Base-by-base conservation (phyloP, 2,888 invertebrate species). In the Tanypteryx hageni region DNA sequence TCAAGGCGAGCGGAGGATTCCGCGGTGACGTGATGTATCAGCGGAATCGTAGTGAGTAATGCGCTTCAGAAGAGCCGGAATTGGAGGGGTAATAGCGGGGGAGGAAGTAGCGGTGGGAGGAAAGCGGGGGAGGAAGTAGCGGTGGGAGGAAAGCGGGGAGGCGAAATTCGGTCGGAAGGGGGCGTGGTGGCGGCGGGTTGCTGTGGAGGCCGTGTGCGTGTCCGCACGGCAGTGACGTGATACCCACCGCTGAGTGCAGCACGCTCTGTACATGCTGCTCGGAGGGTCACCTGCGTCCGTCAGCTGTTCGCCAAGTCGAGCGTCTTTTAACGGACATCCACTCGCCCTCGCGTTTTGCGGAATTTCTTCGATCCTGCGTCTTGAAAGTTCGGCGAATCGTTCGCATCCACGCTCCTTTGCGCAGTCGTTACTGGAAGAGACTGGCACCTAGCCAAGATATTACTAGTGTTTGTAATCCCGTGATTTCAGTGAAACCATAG, bases 181-280 rank as follows among this genome's bases (percentile, higher is more conserved):
- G 76, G 76, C 76, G 76, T 76, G 76, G 76, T 76, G 13, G 18
- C 13, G 11, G n/a, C 5, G 18, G 68, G 68, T 22, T 68, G 27
- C 27, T 22, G 76, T 27, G 22, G 76, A 76, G 68, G 18, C 18
- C 68, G 68, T 18, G 76, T 76, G 76, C 76, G 76, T 76, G 76
- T 76, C 76, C 27, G 76, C 76, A 76, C 76, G 76, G 22, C 76
- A 76, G 76, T 27, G 76, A 76, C 76, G 76, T 22, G 76, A 76
- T 76, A 76, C 76, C 76, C 76, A 27, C 9, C 76, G 76, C 13
- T 7, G 76, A 76, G 76, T 76, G 76, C 22, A 27, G 76, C 76
- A 22, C 76, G 22, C n/a, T 64, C 76, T 76, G 13, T 22, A 76
- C 22, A 13, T 76, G 76, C 22, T 22, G 76, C 4, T 27, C 27